Conservation (phyloP, 1,140 invertebrate species). For the Cydia splendana region DNA sequence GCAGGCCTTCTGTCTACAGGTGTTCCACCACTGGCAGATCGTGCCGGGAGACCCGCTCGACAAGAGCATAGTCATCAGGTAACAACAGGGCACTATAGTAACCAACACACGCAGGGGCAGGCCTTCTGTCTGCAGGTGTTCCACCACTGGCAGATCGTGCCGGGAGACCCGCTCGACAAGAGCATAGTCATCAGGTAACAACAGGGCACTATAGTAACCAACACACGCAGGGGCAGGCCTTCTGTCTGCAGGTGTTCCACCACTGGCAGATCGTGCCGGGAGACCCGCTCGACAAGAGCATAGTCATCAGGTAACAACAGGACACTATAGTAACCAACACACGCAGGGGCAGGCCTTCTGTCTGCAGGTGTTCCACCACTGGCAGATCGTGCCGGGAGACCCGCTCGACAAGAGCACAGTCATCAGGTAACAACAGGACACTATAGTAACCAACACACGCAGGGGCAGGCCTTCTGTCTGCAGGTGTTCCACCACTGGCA, state of each 20-base stretch:
- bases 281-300: slow-evolving; percentile 98
- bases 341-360: slow-evolving; percentile 99
- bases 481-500: slow-evolving; percentile 99
- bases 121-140: slow-evolving; percentile 99
- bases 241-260: slow-evolving; percentile 98
- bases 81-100: too few species aligned
- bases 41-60: slow-evolving; percentile 99
- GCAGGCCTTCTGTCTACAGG: slow-evolving; percentile 98
- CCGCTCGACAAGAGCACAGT: slow-evolving; percentile 98
- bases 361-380: slow-evolving; percentile 98
- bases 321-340: too few species aligned
- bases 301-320: slow-evolving; percentile 88
- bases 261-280: slow-evolving; percentile 99
- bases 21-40: slow-evolving; percentile 99
- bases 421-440: slow-evolving; percentile 84
- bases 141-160: slow-evolving; percentile 99
- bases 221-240: slow-evolving; percentile 99
- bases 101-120: slow-evolving; percentile 99
- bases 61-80: slow-evolving; percentile 95
- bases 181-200: slow-evolving; percentile 91
- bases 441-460: too few species aligned
- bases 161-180: slow-evolving; percentile 99
- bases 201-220: too few species aligned
- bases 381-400: slow-evolving; percentile 99
- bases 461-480: slow-evolving; percentile 98